A percentile compares a stretch with the other conserved stretches of the same genome.
Conservation (phyloP, 2,888 invertebrate genomes). For the Drosophila eohydei region DNA sequence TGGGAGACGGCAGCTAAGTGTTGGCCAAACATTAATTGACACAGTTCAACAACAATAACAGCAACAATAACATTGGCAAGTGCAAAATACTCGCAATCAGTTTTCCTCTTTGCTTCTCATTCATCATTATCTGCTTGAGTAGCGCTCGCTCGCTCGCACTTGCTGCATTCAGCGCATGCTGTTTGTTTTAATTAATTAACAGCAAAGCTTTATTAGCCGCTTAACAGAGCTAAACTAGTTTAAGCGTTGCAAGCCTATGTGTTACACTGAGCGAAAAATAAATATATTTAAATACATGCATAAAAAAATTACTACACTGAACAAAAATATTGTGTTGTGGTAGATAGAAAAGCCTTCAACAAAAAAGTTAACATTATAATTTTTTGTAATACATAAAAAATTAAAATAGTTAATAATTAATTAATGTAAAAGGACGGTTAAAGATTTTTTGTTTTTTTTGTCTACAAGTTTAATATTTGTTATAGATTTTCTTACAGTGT, state of each 20-base stretch:
- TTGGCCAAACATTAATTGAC: conserved; percentile 71
- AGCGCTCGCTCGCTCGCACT: not conserved
- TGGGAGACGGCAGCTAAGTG: conserved; percentile 42
- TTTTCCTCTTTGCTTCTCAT: conserved; percentile 21
- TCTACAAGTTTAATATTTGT: not conserved
- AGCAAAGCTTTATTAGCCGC: conserved; percentile 26
- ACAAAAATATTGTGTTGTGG: not conserved
- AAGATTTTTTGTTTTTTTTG: not conserved
- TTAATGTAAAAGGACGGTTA: too few species aligned
- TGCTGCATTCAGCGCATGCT: not conserved
- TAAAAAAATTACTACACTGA: not conserved
- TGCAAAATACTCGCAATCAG: conserved; percentile 31
- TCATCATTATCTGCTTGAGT: conserved; percentile 13
- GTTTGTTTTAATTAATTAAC: conserved; percentile 43
- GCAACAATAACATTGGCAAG: conserved; percentile 2
- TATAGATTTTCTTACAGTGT: conserved; percentile 20
- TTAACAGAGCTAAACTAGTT: conserved; percentile 24
- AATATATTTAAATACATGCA: not conserved
- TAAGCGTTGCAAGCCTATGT: not conserved
- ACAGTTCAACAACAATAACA: conserved; percentile 54
- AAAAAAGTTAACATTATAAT: too few species aligned
- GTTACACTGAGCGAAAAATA: conserved; percentile 12
- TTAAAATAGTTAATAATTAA: too few species aligned
- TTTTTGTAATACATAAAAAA: too few species aligned
- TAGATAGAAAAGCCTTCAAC: too few species aligned